These are phyloP conservation scores for Spheniscus mendiculus DNA, from an alignment of 2,113 vertebrate genomes.

Conservation along the genomic window DNA sequence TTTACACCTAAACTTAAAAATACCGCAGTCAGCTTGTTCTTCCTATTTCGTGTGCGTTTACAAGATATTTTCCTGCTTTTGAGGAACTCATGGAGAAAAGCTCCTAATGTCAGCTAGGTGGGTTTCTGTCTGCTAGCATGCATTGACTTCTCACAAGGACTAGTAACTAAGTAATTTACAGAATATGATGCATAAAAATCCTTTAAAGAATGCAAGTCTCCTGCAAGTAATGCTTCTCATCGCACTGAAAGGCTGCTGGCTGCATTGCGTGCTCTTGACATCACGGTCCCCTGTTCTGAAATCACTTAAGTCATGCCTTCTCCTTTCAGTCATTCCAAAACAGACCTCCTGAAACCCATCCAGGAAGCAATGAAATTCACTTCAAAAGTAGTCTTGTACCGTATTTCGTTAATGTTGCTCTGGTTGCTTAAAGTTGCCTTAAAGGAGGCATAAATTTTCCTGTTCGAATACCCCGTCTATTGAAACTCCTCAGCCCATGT, in stretches of 20 bases:
- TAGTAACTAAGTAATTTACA: background rate
- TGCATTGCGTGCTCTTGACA: background rate
- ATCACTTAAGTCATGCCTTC: background rate
- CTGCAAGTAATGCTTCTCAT: background rate
- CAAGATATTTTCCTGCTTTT: background rate
- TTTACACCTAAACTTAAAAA: background rate
- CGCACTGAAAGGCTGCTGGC: background rate
- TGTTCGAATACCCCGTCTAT: accelerated
- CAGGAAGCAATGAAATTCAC: background rate
- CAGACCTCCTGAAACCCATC: background rate
- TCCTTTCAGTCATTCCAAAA: background rate
- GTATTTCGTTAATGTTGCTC: background rate
- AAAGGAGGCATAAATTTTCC: background rate
- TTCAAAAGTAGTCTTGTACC: background rate
- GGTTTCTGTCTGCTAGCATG: background rate
- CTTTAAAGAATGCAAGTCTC: background rate
- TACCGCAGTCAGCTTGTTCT: background rate
- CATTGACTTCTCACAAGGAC: background rate
- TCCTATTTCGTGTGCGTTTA: background rate
- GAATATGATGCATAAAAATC: background rate
- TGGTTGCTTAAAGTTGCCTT: background rate
- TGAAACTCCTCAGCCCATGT: background rate
- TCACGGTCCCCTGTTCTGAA: background rate
- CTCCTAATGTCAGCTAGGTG: background rate
- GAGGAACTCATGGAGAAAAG: background rate